These are phyloP conservation scores for Dicranocentrus wangi DNA, from an alignment of 2,888 invertebrate genomes.

Conservation along the genomic window DNA sequence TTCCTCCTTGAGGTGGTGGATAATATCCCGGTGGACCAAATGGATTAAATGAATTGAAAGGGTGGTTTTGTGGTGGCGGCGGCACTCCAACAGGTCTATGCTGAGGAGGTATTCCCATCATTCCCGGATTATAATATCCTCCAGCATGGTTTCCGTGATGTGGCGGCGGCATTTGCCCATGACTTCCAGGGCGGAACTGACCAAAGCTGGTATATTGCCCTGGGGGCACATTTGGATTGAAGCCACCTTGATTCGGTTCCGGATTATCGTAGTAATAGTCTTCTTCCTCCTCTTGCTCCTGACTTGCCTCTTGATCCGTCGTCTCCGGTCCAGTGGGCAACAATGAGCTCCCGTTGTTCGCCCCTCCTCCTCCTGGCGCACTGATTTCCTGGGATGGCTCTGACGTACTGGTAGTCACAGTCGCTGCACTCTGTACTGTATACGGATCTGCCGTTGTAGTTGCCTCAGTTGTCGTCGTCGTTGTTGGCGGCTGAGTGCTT, in stretches of 20 bases:
- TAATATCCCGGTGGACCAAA: constrained; percentile 55
- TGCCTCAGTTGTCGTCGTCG: constrained; percentile 33
- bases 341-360: constrained; percentile 40
- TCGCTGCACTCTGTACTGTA: constrained; percentile 4
- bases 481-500: constrained; percentile 27
- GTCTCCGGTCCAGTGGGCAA: constrained; percentile 47
- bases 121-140: constrained; percentile 47
- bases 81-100: constrained; percentile 20
- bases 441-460: constrained; percentile 12
- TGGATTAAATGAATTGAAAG: constrained; percentile 55
- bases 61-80: constrained; percentile 49
- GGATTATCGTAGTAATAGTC: constrained; percentile 58
- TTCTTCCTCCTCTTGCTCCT: constrained; percentile 51
- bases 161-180: not conserved
- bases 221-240: constrained; percentile 9
- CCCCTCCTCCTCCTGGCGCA: constrained; percentile 5
- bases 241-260: constrained; percentile 25
- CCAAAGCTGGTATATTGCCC: constrained; percentile 57
- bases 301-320: constrained; percentile 6
- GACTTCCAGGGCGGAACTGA: constrained; percentile 36
- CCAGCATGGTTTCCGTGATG: constrained; percentile 16
- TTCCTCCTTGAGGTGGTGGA: constrained; percentile 34
- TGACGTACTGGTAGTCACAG: not conserved
- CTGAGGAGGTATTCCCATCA: constrained; percentile 40
- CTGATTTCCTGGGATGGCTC: not conserved